Conservation (phyloP, 2,113 vertebrate genomes). For the Campylomormyrus numenius region DNA sequence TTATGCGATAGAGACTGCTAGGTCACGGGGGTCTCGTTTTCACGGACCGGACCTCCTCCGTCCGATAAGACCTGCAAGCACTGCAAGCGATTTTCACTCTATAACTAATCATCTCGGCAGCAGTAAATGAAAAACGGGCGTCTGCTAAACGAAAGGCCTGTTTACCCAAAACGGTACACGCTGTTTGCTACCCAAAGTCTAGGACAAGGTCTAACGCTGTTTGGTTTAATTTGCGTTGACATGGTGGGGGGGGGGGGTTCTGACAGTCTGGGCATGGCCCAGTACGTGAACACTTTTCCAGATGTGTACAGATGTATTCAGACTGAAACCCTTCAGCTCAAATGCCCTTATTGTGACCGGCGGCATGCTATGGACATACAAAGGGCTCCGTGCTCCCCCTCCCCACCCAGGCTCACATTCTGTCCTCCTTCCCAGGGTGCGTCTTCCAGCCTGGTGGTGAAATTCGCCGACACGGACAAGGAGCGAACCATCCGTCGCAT, state of each 20-base stretch:
- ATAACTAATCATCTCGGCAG: slow-evolving; percentile 35
- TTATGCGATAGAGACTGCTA: slow-evolving; percentile 16
- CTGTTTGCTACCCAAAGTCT: not conserved
- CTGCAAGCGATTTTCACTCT: slow-evolving; percentile 30
- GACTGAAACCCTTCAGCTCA: not conserved
- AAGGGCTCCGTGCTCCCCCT: not conserved
- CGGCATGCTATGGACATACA: not conserved
- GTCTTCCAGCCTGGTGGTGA: slow-evolving; percentile 98
- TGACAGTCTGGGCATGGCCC: not conserved
- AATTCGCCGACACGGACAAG: slow-evolving; percentile 98
- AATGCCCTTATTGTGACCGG: not conserved
- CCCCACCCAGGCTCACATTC: slow-evolving; percentile 31
- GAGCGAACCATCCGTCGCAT: slow-evolving; percentile 93
- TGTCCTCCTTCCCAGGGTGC: slow-evolving; percentile 72
- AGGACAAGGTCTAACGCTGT: not conserved
- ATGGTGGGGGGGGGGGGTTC: not conserved
- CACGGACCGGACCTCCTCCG: not conserved
- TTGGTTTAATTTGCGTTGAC: not conserved
- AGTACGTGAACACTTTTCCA: not conserved
- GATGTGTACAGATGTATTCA: not conserved
- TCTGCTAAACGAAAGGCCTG: slow-evolving; percentile 23
- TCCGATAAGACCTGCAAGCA: slow-evolving; percentile 3
- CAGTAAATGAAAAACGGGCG: slow-evolving; percentile 38
- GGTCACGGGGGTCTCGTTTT: not conserved
- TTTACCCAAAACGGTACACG: not conserved